These are phyloP conservation scores for Acanthosoma haemorrhoidale DNA, from an alignment of 2,888 invertebrate species.

Conservation along the genomic window DNA sequence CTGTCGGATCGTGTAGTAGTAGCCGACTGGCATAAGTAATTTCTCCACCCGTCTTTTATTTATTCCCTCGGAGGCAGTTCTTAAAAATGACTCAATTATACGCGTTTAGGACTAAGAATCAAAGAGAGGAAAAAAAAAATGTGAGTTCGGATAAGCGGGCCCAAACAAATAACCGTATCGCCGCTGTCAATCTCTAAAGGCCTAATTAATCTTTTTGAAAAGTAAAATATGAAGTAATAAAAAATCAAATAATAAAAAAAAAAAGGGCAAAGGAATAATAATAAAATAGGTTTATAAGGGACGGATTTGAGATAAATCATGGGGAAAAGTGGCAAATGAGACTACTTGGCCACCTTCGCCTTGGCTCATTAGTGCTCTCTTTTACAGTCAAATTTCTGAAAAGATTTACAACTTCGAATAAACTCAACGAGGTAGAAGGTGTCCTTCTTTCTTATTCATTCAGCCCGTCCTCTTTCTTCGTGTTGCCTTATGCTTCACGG, in stretches of 20 bases:
- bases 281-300: background rate
- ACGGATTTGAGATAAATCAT: background rate
- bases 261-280: background rate
- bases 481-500: no score
- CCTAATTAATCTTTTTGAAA: background rate
- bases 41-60: background rate
- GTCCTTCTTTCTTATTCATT: no score
- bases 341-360: background rate
- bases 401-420: slow-evolving; percentile 2
- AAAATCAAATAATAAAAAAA: background rate
- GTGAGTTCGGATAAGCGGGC: no score
- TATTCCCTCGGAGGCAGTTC: background rate
- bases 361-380: background rate
- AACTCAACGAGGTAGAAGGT: background rate
- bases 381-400: slow-evolving; percentile 15
- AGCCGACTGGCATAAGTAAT: slow-evolving; percentile 1
- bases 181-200: no score
- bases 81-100: slow-evolving; percentile 12
- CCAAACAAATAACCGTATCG: background rate
- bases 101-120: background rate
- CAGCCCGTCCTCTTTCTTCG: no score
- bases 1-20: no score
- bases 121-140: background rate
- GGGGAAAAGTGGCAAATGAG: background rate
- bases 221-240: background rate